Evolutionary conservation across 2,888 invertebrate genomes (phyloP).

Genomic region (Dinocampus coccinellae): DNA sequence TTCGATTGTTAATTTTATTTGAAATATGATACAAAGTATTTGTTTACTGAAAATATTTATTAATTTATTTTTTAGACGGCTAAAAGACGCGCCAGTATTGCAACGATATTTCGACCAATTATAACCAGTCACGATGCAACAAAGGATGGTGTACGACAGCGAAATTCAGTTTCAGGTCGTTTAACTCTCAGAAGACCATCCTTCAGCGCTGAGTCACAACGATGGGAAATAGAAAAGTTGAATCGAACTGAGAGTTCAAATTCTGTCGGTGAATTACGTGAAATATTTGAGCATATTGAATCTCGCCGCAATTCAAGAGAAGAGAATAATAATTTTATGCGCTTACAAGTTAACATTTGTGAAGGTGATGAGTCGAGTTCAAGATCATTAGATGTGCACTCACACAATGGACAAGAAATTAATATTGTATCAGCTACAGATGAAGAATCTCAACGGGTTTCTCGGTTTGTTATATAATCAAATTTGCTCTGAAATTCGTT

Average conservation of each 20-base stretch:
- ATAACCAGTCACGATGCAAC: slow-evolving; percentile 57
- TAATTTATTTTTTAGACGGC: slow-evolving; percentile 63
- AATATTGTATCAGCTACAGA: not conserved
- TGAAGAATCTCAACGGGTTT: slow-evolving; percentile 26
- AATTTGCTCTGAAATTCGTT: not conserved
- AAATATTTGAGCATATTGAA: slow-evolving; percentile 61
- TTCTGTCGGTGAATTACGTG: slow-evolving; percentile 59
- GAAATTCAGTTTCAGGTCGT: slow-evolving; percentile 63
- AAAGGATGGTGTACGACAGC: slow-evolving; percentile 59
- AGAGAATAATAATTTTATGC: slow-evolving; percentile 59
- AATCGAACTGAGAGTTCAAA: slow-evolving; percentile 61
- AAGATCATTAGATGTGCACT: not conserved
- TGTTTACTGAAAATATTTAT: slow-evolving; percentile 10
- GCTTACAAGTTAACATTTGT: slow-evolving; percentile 44
- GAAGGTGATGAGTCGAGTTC: slow-evolving; percentile 48
- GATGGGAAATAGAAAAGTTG: slow-evolving; percentile 59
- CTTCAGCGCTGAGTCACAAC: slow-evolving; percentile 58
- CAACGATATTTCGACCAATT: slow-evolving; percentile 70
- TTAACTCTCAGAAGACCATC: slow-evolving; percentile 63
- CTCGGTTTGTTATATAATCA: slow-evolving; percentile 10
- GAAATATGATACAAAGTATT: not conserved
- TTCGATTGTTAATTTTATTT: slow-evolving; percentile 23
- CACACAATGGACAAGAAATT: not conserved
- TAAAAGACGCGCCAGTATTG: slow-evolving; percentile 72
- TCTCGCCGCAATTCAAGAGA: slow-evolving; percentile 59